Conservation (phyloP, 2,113 vertebrate species). For the Saguinus imperator region DNA sequence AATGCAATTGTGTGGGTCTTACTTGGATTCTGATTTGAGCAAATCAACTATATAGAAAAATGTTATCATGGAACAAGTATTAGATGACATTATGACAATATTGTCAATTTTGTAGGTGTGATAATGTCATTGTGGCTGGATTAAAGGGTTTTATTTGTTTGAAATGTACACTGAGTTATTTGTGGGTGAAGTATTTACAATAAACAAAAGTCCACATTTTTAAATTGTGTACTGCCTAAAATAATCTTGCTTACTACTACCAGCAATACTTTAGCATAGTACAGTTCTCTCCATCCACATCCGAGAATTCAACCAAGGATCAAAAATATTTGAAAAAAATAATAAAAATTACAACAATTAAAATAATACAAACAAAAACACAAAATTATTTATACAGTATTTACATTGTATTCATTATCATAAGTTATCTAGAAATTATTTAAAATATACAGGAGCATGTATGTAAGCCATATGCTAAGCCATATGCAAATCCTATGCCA, state of each 20-base stretch:
- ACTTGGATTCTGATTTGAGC: not conserved
- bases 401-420: not conserved
- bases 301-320: not conserved
- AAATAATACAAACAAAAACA: not conserved
- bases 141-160: not conserved
- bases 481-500: not conserved
- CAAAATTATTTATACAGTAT: not conserved
- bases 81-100: constrained; percentile 6
- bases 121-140: not conserved
- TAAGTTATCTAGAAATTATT: not conserved
- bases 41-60: not conserved
- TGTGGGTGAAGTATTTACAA: not conserved
- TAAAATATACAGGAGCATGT: not conserved
- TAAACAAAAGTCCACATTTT: not conserved
- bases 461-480: not conserved
- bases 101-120: not conserved
- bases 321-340: not conserved
- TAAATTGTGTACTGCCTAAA: not conserved
- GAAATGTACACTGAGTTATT: not conserved
- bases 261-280: not conserved
- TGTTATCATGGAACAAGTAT: not conserved
- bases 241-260: not conserved
- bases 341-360: not conserved
- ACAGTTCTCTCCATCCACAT: not conserved
- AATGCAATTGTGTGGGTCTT: not conserved